A percentile compares a stretch with the other conserved stretches of the same genome.
Evolutionary conservation across 2,888 invertebrate species (phyloP).

Genomic region (Drosophila gaucha): DNA sequence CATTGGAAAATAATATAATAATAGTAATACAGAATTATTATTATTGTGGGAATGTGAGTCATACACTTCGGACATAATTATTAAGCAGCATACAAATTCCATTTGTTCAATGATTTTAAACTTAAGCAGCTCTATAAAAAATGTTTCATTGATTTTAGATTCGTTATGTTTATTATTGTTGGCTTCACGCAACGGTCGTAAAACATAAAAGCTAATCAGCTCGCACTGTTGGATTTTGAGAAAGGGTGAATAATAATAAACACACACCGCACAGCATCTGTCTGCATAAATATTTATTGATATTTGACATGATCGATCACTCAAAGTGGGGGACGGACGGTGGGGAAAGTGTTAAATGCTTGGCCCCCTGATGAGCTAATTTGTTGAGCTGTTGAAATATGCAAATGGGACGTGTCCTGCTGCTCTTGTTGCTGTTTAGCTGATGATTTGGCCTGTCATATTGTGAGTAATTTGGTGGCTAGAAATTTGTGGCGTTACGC

Average conservation of each 20-base stretch:
- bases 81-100: not conserved
- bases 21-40: not conserved
- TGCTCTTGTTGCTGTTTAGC: not conserved
- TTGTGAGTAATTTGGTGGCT: constrained; percentile 24
- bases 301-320: constrained; percentile 73
- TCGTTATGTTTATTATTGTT: constrained; percentile 33
- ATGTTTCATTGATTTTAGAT: constrained; percentile 43
- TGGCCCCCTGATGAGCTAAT: constrained; percentile 54
- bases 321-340: not conserved
- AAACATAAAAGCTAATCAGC: constrained; percentile 68
- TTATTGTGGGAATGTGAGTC: not conserved
- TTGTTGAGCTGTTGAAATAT: constrained; percentile 73
- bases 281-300: constrained; percentile 69
- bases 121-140: not conserved
- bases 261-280: constrained; percentile 46
- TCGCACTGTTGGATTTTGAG: constrained; percentile 26
- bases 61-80: not conserved
- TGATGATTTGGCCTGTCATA: constrained; percentile 41
- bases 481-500: constrained; percentile 2
- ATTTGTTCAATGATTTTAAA: not conserved
- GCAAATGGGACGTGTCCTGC: constrained; percentile 54
- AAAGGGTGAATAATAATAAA: constrained; percentile 37
- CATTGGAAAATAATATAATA: too few relatives aligned
- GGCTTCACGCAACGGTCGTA: constrained; percentile 40
- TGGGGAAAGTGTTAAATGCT: constrained; percentile 47